These are phyloP conservation scores for Craterocephalus amniculus DNA, from an alignment of 2,797 vertebrate species.

Conservation along the genomic window DNA sequence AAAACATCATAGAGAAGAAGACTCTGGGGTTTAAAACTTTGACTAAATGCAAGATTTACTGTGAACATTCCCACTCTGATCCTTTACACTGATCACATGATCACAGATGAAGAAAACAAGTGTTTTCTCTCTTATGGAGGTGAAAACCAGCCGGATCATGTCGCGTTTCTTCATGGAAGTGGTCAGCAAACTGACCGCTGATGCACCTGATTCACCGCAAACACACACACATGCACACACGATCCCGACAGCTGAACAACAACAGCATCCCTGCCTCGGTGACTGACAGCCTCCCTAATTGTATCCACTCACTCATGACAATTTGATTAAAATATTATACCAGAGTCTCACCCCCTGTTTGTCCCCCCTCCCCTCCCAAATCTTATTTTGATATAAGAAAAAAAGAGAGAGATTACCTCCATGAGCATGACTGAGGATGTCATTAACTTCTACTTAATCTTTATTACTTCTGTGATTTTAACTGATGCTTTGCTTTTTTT, in stretches of 20 bases:
- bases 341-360: conserved; percentile 99
- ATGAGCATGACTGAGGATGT: conserved; percentile 96
- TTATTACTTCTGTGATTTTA: conserved; percentile 95
- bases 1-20: too few species aligned
- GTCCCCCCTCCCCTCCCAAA: conserved; percentile 97
- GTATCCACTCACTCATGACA: conserved; percentile 99
- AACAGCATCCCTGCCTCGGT: conserved; percentile 89
- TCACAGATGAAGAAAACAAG: too few species aligned
- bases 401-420: conserved; percentile 99
- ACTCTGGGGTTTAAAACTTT: too few species aligned
- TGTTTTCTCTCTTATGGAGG: too few species aligned
- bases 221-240: conserved; percentile 36
- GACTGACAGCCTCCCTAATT: conserved; percentile 99
- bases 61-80: too few species aligned
- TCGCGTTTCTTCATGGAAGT: neutral
- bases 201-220: conserved; percentile 64
- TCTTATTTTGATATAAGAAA: conserved; percentile 98
- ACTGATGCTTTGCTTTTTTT: conserved; percentile 92
- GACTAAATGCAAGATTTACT: too few species aligned
- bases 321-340: conserved; percentile 99
- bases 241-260: conserved; percentile 85
- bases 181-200: conserved; percentile 12
- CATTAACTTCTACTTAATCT: conserved; percentile 99
- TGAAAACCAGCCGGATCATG: neutral
- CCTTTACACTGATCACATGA: too few species aligned